phyloP scores from a whole-genome alignment of 2,888 invertebrate species.

The Hybos culiciformis region DNA sequence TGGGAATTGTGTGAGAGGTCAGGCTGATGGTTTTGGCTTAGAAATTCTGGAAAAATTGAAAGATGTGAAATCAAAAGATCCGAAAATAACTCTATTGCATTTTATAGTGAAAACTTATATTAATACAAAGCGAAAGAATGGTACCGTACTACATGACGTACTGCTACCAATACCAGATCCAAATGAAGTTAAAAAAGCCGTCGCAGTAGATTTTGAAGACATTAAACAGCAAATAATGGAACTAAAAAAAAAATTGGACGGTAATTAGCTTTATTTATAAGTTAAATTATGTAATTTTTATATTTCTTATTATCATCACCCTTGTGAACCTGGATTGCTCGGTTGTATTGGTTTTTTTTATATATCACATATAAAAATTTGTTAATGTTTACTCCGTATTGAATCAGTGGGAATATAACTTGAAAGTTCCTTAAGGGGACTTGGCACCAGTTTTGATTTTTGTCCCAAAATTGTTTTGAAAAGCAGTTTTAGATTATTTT shows the following conservation, averaged over 20 bases:
- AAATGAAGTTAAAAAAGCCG: conserved; percentile 72
- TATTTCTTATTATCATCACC: no score
- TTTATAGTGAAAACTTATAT: conserved; percentile 78
- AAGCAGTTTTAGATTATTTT: no score
- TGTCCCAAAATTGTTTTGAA: no score
- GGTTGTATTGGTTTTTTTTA: no score
- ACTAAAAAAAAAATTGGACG: conserved; percentile 46
- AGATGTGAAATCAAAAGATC: conserved; percentile 81
- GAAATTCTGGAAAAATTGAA: conserved; percentile 84
- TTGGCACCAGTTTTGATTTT: no score
- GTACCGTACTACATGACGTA: conserved; percentile 43
- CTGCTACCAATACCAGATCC: conserved; percentile 81
- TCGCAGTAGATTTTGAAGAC: conserved; percentile 78
- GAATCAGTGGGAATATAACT: no score
- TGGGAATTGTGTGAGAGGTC: conserved; percentile 80
- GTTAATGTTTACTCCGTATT: no score
- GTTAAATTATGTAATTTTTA: no score
- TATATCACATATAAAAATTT: no score
- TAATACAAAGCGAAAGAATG: conserved; percentile 43
- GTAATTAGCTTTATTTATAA: conserved; percentile 33
- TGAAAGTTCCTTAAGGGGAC: no score
- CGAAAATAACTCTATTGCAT: conserved; percentile 55
- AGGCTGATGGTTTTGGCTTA: conserved; percentile 90
- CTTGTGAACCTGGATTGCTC: no score
- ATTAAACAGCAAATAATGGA: conserved; percentile 53